Evolutionary conservation across 2,797 vertebrate genomes (phyloP).

Genomic region (Cynopterus sphinx): DNA sequence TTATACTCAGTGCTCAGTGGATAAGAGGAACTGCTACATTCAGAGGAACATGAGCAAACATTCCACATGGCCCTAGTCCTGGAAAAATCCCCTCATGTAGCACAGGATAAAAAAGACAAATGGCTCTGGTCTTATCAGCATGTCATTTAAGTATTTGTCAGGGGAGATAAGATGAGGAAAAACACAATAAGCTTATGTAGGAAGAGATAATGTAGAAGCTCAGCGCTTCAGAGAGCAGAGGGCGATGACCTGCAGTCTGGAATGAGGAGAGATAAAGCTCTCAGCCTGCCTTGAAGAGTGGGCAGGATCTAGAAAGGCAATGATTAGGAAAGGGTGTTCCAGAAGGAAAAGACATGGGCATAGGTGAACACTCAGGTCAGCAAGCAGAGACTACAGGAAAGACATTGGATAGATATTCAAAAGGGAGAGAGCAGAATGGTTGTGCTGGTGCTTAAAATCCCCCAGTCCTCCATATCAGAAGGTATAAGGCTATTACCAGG

Average conservation of each 20-base stretch:
- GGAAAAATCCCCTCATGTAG: background rate
- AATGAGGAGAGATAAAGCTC: background rate
- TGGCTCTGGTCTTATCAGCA: background rate
- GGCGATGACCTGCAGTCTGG: background rate
- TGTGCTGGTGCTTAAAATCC: background rate
- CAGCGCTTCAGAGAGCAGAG: background rate
- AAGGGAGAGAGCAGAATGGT: background rate
- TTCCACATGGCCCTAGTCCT: background rate
- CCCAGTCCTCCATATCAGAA: background rate
- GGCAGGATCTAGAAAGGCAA: background rate
- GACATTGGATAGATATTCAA: background rate
- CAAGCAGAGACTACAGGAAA: background rate
- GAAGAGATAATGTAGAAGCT: conserved; percentile 10
- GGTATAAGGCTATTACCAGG: background rate
- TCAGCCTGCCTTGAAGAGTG: background rate
- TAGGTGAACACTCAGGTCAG: background rate
- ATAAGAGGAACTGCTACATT: background rate
- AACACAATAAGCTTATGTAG: background rate
- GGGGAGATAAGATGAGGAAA: background rate
- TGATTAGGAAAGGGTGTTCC: background rate
- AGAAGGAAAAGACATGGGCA: background rate
- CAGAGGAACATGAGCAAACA: background rate
- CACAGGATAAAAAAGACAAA: background rate
- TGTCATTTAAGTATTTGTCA: background rate
- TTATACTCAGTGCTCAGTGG: background rate